These are phyloP conservation scores for Phanerotoma sp. DNA, from an alignment of 2,888 invertebrate genomes.

Conservation along the genomic window DNA sequence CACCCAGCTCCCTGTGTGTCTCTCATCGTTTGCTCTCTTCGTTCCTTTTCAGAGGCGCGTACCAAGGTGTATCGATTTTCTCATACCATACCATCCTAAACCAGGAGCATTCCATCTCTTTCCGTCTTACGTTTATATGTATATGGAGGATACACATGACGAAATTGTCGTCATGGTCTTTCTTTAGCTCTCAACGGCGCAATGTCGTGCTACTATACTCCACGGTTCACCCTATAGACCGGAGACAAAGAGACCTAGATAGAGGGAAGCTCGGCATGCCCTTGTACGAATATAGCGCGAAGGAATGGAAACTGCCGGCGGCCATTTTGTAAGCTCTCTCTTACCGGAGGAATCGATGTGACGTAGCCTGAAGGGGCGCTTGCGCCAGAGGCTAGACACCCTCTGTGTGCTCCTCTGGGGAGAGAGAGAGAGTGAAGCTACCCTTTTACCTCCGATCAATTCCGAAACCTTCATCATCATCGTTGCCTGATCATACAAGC, in stretches of 20 bases:
- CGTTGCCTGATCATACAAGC: constrained; percentile 19
- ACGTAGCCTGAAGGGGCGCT: constrained; percentile 57
- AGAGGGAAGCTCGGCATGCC: constrained; percentile 33
- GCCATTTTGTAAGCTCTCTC: constrained; percentile 59
- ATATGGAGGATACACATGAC: no score
- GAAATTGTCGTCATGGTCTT: not conserved
- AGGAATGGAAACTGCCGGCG: constrained; percentile 55
- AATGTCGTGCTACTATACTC: constrained; percentile 12
- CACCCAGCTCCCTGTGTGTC: constrained; percentile 27
- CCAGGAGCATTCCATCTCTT: not conserved
- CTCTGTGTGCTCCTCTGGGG: constrained; percentile 39
- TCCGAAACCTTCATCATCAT: constrained; percentile 39
- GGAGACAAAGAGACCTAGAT: constrained; percentile 52
- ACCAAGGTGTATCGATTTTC: constrained; percentile 56
- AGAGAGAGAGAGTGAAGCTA: no score
- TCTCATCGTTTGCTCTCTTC: constrained; percentile 26
- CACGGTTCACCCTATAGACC: constrained; percentile 32
- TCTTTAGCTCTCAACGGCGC: constrained; percentile 6
- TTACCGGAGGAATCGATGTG: constrained; percentile 58
- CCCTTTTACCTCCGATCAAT: constrained; percentile 43
- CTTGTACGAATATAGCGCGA: constrained; percentile 33
- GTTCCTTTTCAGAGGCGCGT: constrained; percentile 35
- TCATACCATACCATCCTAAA: constrained; percentile 34
- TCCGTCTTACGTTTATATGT: constrained; percentile 3
- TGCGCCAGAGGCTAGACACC: constrained; percentile 52